phyloP scores from a whole-genome alignment of 37 sponge, comb jelly and placozoan genomes.

The Diacarnus erythraeanus region DNA sequence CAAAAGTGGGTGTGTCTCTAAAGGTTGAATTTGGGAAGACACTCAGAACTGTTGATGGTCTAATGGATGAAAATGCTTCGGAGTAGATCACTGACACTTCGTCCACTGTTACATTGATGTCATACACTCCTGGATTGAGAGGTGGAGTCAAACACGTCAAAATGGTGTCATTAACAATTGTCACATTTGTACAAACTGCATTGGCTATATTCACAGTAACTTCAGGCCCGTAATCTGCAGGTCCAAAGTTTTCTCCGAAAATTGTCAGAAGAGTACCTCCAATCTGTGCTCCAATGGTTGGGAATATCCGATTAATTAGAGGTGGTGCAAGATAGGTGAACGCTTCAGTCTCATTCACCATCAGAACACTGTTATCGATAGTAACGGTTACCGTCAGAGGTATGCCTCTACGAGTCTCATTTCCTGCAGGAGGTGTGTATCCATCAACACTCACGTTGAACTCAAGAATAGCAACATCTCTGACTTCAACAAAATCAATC shows the following conservation, averaged over 20 bases:
- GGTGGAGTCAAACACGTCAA: conserved; percentile 75
- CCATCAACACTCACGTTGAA: conserved; percentile 43
- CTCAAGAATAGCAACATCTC: conserved; percentile 56
- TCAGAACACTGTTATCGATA: conserved; percentile 83
- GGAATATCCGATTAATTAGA: conserved; percentile 63
- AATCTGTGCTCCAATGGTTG: conserved; percentile 50
- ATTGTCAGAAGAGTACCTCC: conserved; percentile 78
- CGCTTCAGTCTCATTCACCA: conserved; percentile 56
- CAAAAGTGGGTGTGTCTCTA: conserved; percentile 31
- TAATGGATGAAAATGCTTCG: conserved; percentile 57
- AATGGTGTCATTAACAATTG: conserved; percentile 48
- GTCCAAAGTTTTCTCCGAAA: conserved; percentile 85
- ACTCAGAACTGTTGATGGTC: conserved; percentile 44
- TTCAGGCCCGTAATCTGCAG: conserved; percentile 74
- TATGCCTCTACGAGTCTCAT: conserved; percentile 9
- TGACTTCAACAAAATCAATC: conserved; percentile 37
- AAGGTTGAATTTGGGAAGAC: conserved; percentile 67
- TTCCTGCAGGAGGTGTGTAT: conserved; percentile 52
- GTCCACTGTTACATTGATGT: conserved; percentile 80
- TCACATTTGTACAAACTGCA: conserved; percentile 65
- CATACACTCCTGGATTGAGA: conserved; percentile 32
- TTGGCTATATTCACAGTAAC: conserved; percentile 70
- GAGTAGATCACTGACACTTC: conserved; percentile 25
- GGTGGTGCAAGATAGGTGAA: conserved; percentile 87
- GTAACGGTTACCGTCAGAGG: conserved; percentile 69